These are phyloP conservation scores for Hippocampus mohnikei DNA, from an alignment of 2,113 vertebrate species.

Conservation along the genomic window DNA sequence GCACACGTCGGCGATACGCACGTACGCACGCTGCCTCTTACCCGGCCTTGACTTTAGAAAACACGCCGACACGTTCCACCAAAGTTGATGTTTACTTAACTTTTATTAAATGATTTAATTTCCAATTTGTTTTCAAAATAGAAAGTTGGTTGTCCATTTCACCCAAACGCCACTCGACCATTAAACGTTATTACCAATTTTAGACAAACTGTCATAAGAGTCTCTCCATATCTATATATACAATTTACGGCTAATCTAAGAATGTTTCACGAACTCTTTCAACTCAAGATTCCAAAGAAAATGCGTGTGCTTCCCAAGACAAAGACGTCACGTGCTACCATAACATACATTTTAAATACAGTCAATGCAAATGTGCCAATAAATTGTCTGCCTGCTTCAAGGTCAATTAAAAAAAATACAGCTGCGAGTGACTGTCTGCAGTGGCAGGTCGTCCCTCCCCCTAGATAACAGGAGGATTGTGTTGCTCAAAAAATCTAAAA, in stretches of 20 bases:
- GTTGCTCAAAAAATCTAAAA: not conserved
- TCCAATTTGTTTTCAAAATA: too few relatives aligned
- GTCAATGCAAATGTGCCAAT: not conserved
- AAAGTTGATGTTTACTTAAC: not conserved
- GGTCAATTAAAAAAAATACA: too few relatives aligned
- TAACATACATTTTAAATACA: not conserved
- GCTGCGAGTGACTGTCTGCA: not conserved
- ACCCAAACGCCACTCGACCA: too few relatives aligned
- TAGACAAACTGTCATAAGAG: too few relatives aligned
- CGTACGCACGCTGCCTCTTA: not conserved
- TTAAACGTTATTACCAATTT: too few relatives aligned
- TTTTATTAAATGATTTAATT: not conserved
- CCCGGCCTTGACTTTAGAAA: not conserved
- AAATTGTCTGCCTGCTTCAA: not conserved
- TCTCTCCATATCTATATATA: too few relatives aligned
- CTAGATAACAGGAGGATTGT: not conserved
- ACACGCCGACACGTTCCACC: not conserved
- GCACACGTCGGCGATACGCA: not conserved
- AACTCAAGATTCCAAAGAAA: not conserved
- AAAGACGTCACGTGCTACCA: not conserved
- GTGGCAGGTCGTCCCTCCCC: not conserved
- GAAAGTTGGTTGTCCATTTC: too few relatives aligned
- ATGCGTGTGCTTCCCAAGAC: not conserved
- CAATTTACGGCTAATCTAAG: too few relatives aligned
- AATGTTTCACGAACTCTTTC: too few relatives aligned